phyloP scores from a whole-genome alignment of 2,797 vertebrate genomes.

The Amblyopsis hoosieri region DNA sequence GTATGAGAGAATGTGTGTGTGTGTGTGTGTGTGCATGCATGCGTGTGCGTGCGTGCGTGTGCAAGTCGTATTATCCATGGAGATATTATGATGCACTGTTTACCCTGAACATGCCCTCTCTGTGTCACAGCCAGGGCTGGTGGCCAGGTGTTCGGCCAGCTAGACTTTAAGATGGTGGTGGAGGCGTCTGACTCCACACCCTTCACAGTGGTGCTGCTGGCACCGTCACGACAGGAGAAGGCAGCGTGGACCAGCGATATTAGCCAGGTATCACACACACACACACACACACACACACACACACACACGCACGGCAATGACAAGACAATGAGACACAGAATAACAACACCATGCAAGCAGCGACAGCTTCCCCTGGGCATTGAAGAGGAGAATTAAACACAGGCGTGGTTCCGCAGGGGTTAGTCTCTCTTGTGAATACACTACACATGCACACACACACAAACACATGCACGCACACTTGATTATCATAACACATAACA shows the following conservation, averaged over 20 bases:
- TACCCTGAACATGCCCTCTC: not conserved
- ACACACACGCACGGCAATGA: not conserved
- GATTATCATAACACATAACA: not conserved
- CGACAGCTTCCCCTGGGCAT: constrained; percentile 45
- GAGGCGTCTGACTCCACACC: constrained; percentile 86
- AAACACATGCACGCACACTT: constrained; percentile 37
- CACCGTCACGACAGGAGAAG: constrained; percentile 94
- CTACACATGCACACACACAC: constrained; percentile 30
- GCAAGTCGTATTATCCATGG: not conserved
- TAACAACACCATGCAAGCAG: constrained; percentile 56
- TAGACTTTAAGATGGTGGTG: constrained; percentile 95
- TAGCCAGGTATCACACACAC: constrained; percentile 86
- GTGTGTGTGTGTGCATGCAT: not conserved
- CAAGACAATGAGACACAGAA: constrained; percentile 36
- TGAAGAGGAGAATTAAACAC: constrained; percentile 66
- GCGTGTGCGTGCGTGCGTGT: constrained; percentile 9
- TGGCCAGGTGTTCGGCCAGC: constrained; percentile 92
- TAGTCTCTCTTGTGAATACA: not conserved
- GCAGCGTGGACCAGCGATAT: constrained; percentile 98
- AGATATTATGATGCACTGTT: not conserved
- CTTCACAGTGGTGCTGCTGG: constrained; percentile 92
- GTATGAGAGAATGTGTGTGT: constrained; percentile 5
- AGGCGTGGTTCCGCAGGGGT: constrained; percentile 48
- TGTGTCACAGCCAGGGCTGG: constrained; percentile 82
- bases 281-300: constrained; percentile 25